Conservation (phyloP, 2,888 invertebrate genomes). For the Ctenicera cuprea region DNA sequence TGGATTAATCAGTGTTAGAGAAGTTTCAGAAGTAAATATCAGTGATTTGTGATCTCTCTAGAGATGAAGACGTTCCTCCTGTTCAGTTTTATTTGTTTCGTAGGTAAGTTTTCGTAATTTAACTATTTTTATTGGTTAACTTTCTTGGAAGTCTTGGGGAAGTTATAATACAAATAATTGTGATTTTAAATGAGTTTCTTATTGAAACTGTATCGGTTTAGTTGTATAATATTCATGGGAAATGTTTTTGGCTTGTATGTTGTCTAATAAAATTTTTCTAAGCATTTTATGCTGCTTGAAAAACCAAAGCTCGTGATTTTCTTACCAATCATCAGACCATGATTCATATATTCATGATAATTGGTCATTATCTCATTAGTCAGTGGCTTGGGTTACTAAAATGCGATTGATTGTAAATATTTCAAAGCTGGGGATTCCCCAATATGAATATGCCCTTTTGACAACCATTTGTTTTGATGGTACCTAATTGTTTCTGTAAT, state of each 20-base stretch:
- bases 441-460: no score
- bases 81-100: conserved; percentile 53
- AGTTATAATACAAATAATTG: no score
- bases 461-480: no score
- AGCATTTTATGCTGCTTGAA: neutral
- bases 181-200: no score
- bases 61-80: conserved; percentile 60
- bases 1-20: conserved; percentile 36
- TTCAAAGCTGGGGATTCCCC: no score
- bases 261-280: neutral
- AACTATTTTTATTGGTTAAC: neutral
- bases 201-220: no score
- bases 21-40: neutral
- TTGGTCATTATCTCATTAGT: conserved; percentile 4
- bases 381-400: neutral
- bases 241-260: no score
- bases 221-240: no score
- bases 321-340: neutral
- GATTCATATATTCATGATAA: no score
- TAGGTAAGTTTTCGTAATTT: conserved; percentile 54
- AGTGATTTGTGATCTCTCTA: conserved; percentile 16
- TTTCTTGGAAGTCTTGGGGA: neutral
- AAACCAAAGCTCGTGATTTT: neutral
- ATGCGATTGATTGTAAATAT: neutral
- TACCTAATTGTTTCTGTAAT: no score